Percentiles rank a stretch among this genome's conserved stretches.
These are phyloP conservation scores for Euclidia mi DNA, from an alignment of 2,888 invertebrate genomes.

Conservation along the genomic window DNA sequence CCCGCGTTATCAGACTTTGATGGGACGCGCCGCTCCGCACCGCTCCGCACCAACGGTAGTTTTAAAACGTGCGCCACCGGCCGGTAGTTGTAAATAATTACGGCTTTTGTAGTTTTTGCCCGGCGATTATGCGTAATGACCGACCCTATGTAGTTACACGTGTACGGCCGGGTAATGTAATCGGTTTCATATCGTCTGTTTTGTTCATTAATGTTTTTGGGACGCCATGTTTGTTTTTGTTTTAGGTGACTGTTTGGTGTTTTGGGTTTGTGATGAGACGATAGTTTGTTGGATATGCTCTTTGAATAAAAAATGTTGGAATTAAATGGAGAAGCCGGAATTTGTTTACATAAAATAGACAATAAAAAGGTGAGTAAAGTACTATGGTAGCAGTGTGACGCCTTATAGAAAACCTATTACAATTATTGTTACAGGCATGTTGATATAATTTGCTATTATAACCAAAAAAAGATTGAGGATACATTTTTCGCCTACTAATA, in stretches of 20 bases:
- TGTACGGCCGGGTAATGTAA: constrained; percentile 39
- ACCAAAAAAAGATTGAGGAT: too few relatives aligned
- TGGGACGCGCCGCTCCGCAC: constrained; percentile 60
- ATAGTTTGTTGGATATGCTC: too few relatives aligned
- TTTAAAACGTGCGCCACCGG: constrained; percentile 72
- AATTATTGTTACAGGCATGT: too few relatives aligned
- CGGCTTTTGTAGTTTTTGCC: constrained; percentile 64
- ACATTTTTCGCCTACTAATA: too few relatives aligned
- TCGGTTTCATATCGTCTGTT: constrained; percentile 43
- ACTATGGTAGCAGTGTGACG: too few relatives aligned
- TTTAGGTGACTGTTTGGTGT: constrained; percentile 9
- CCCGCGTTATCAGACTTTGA: constrained; percentile 80
- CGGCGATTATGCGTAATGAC: constrained; percentile 61
- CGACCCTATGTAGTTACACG: constrained; percentile 43
- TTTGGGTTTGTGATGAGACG: not conserved
- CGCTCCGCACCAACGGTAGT: constrained; percentile 70
- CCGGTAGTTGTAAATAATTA: constrained; percentile 80
- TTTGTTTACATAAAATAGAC: too few relatives aligned
- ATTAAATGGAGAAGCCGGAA: too few relatives aligned
- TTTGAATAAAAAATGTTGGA: too few relatives aligned
- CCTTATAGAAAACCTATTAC: too few relatives aligned
- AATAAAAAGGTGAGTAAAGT: too few relatives aligned
- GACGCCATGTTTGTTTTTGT: constrained; percentile 11
- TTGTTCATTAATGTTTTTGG: constrained; percentile 37
- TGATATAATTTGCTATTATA: too few relatives aligned